Base-by-base conservation (phyloP, 2,888 invertebrate species). In the Petrolisthes cinctipes region DNA sequence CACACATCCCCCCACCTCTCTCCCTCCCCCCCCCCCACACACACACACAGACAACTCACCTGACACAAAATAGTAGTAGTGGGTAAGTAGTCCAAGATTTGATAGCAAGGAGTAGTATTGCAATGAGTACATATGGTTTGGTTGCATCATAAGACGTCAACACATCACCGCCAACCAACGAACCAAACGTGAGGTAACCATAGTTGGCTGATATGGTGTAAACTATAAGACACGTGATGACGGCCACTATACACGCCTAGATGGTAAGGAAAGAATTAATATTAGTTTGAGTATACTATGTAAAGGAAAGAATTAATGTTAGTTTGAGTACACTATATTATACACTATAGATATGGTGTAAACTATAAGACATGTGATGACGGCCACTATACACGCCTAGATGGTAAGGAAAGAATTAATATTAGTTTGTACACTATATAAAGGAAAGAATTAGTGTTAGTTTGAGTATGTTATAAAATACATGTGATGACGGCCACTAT, bases 131-230 rank as follows among this genome's bases (percentile, higher is more conserved):
- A 61, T 89, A 17, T n/a, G 85, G 92, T 81, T 93, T 92, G 0
- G 92, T 92, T 23, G 94, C 93, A 82, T 94, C 93, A 86, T 93
- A 93, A 23, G 92, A 92, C 91, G 93, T 93, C 23, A 94, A 92
- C 88, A 95, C 94, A 91, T 95, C 95, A 85, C 93, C 93, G 6
- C 94, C 93, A 14, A 95, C 94, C 4, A 92, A 92, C 4, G 93
- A 93, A 0, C 95, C 95, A 91, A 95, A 95, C 4, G 94, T 94
- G 89, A 94, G 92, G 91, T 95, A 95, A 7, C 95, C 95, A 91
- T 93, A 94, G 0, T 92, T 92, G 37, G 94, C 94, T 7, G 93
- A 93, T 3, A 93, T 89, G 0, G 93, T 93, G 87, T 94, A 94
- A 3, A 92, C 92, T 5, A 92, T 54, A 51, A 93, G 92, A 90